phyloP scores from a whole-genome alignment of 2,797 vertebrate species.

The Acomys russatus region DNA sequence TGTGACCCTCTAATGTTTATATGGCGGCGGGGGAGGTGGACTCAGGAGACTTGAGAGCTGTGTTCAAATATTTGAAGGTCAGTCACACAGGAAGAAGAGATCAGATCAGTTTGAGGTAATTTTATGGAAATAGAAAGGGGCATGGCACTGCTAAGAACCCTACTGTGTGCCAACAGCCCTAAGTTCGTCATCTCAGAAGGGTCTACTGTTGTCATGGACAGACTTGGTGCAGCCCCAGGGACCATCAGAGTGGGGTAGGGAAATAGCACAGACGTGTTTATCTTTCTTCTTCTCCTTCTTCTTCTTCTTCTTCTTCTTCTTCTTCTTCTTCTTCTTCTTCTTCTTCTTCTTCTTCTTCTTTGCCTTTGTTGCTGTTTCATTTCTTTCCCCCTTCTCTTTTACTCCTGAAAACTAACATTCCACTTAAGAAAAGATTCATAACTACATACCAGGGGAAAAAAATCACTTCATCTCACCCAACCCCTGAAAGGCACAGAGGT shows the following conservation, averaged over 20 bases:
- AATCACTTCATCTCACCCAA: neutral
- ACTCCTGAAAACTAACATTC: neutral
- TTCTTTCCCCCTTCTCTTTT: neutral
- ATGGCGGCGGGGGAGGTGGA: neutral
- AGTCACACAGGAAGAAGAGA: neutral
- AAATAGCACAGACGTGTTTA: neutral
- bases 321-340: neutral
- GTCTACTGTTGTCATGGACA: neutral
- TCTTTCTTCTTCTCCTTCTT: neutral
- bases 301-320: neutral
- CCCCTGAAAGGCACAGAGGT: neutral
- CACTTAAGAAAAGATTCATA: neutral
- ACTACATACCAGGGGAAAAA: neutral
- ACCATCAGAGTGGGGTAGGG: accelerated
- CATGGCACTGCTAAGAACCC: neutral
- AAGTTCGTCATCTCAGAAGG: neutral
- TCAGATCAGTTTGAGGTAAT: neutral
- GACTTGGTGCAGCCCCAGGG: neutral
- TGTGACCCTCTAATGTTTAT: neutral
- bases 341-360: too few species aligned
- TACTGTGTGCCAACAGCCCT: neutral
- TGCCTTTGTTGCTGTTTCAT: neutral
- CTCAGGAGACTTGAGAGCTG: neutral
- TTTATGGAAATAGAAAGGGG: neutral
- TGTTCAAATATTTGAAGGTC: conserved; percentile 52